Percentiles rank a stretch among this genome's conserved stretches.
phyloP scores from a whole-genome alignment of 2,797 vertebrate species.

The Eremophila alpestris region DNA sequence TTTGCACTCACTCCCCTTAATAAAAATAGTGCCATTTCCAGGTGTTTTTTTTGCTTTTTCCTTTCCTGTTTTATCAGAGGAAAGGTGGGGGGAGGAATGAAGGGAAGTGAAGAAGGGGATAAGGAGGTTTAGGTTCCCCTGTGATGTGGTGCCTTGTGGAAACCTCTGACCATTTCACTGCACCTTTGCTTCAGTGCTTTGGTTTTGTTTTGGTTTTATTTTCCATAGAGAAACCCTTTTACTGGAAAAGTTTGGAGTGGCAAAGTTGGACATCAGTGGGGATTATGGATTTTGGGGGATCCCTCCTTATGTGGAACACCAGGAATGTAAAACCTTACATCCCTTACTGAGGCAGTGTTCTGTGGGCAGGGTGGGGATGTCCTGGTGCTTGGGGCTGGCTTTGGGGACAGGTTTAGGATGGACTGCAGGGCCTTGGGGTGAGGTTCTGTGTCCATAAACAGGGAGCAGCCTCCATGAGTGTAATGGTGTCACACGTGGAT shows the following conservation, averaged over 20 bases:
- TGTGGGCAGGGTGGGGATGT: not conserved
- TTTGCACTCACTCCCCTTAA: not conserved
- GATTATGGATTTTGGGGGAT: fast-evolving
- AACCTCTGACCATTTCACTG: not conserved
- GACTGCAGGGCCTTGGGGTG: not conserved
- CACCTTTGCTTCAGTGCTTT: not conserved
- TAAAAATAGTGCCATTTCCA: not conserved
- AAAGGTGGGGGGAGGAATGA: not conserved
- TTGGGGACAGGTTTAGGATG: not conserved
- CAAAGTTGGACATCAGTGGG: not conserved
- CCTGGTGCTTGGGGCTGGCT: not conserved
- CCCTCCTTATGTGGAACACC: not conserved
- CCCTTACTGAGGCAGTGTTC: fast-evolving
- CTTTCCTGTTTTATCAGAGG: not conserved
- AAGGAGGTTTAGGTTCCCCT: not conserved
- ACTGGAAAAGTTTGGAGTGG: not conserved
- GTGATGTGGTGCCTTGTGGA: fast-evolving
- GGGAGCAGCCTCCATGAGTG: not conserved
- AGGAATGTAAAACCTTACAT: not conserved
- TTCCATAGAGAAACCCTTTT: not conserved
- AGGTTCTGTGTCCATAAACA: not conserved
- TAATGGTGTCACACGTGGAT: fast-evolving
- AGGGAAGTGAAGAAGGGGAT: not conserved
- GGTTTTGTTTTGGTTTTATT: not conserved
- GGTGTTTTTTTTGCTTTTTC: not conserved